These are phyloP conservation scores for Eulemur rubriventer DNA, from an alignment of 2,797 vertebrate species.

Conservation along the genomic window DNA sequence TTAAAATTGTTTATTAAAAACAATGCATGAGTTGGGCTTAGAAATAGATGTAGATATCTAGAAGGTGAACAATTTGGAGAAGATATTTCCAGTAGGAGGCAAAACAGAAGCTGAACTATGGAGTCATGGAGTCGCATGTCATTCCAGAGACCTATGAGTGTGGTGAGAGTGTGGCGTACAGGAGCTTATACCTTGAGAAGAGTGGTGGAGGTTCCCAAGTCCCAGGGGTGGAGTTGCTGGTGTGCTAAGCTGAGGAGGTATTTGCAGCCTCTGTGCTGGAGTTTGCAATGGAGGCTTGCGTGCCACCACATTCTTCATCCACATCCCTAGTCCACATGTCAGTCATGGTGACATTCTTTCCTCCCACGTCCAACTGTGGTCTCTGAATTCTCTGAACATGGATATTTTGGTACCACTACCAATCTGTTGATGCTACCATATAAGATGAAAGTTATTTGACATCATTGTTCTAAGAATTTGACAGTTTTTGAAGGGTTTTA, in stretches of 20 bases:
- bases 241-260: neutral
- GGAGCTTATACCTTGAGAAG: neutral
- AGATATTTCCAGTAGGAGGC: neutral
- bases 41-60: neutral
- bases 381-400: neutral
- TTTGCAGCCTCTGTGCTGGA: neutral
- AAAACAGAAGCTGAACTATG: neutral
- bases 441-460: neutral
- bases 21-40: neutral
- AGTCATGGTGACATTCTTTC: neutral
- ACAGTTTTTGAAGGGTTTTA: neutral
- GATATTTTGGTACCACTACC: neutral
- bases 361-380: neutral
- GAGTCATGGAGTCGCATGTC: too few species aligned
- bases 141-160: neutral
- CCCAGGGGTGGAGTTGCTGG: neutral
- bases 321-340: neutral
- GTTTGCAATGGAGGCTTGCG: neutral
- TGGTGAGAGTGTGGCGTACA: accelerated
- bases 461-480: neutral
- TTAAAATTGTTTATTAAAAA: neutral
- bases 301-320: too few species aligned
- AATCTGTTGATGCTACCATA: neutral
- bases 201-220: neutral
- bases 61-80: neutral